Conservation (phyloP, 2,113 vertebrate genomes). For the Sus scrofa region T2T-Sscrofa CM000813.6:128898001-128898500, state of each 20-base stretch:
- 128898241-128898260: conserved; percentile 23
- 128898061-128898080: background rate
- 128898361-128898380: background rate
- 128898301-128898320: background rate
- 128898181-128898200: background rate
- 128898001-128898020: background rate
- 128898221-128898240: conserved; percentile 6
- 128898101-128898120: background rate
- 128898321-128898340: background rate
- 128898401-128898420: background rate
- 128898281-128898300: background rate
- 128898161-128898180: background rate
- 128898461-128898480: background rate
- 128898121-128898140: background rate
- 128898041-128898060: background rate
- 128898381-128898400: background rate
- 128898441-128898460: background rate
- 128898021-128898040: background rate
- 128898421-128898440: background rate
- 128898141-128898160: background rate
- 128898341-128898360: background rate
- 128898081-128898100: background rate
- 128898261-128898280: background rate
- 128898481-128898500: background rate
- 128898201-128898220: background rate